These are phyloP conservation scores for Caenorhabditis elegans DNA, from an alignment of 1,140 invertebrate species.

Conservation along the genomic window WBcel235 BX284602.5:7673001-7673500, in stretches of 20 bases:
- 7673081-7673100: neutral
- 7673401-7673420: neutral
- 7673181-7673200: neutral
- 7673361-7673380: neutral
- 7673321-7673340: neutral
- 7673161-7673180: neutral
- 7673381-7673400: neutral
- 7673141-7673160: neutral
- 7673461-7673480: too few species aligned
- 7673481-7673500: too few species aligned
- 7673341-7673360: neutral
- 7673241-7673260: neutral
- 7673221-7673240: neutral
- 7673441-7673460: too few species aligned
- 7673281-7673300: neutral
- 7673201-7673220: neutral
- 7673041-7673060: too few species aligned
- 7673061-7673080: too few species aligned
- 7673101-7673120: neutral
- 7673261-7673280: neutral
- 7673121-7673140: neutral
- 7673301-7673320: slow-evolving; percentile 4
- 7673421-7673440: too few species aligned
- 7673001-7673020: too few species aligned
- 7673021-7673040: too few species aligned